Evolutionary conservation across 2,113 vertebrate genomes (phyloP).

Genomic region (Cinclus mexicanus): DNA sequence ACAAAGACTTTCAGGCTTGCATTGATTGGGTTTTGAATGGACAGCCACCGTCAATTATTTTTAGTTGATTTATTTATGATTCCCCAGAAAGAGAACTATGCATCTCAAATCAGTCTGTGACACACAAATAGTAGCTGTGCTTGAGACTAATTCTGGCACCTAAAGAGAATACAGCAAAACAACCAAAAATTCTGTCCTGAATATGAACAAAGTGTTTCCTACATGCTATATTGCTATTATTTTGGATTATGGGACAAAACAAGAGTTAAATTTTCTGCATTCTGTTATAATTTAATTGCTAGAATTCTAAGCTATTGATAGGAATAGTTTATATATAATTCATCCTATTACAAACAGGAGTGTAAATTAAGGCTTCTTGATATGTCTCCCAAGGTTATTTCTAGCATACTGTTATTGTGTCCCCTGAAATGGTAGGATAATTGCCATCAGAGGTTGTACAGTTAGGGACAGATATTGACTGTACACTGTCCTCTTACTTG

Average conservation of each 20-base stretch:
- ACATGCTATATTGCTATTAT: background rate
- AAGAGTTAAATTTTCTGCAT: background rate
- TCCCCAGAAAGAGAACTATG: constrained; percentile 62
- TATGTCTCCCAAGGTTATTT: background rate
- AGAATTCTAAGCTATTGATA: background rate
- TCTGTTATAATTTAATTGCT: background rate
- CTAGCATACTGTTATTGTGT: background rate
- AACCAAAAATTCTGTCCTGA: background rate
- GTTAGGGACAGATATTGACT: background rate
- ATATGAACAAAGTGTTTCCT: background rate
- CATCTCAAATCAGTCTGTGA: constrained; percentile 28
- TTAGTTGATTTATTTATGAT: constrained; percentile 73
- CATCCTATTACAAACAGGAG: background rate
- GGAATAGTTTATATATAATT: background rate
- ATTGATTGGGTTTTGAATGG: constrained; percentile 81
- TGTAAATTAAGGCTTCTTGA: background rate
- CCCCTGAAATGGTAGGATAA: background rate
- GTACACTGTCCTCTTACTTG: background rate
- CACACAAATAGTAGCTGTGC: background rate
- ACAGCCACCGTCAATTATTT: constrained; percentile 79
- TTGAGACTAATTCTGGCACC: background rate
- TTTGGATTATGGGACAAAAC: background rate
- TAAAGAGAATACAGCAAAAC: background rate
- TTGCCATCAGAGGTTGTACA: background rate
- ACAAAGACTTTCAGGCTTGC: constrained; percentile 77